phyloP scores from a whole-genome alignment of 2,797 vertebrate species.

The Gymnothorax javanicus region DNA sequence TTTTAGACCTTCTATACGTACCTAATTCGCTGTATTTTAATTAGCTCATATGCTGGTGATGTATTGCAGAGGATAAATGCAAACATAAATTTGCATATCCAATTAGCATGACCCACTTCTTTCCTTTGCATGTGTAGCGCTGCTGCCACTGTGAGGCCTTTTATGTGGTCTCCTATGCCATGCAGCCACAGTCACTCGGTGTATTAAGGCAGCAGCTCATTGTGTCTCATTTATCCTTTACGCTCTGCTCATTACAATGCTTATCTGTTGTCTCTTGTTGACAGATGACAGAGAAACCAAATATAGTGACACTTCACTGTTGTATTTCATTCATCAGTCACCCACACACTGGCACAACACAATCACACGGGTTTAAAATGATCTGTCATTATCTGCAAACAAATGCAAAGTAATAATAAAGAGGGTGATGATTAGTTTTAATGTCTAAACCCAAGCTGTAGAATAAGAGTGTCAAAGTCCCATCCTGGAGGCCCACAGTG shows the following conservation, averaged over 20 bases:
- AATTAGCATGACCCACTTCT: neutral
- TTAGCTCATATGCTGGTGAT: neutral
- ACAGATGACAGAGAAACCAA: neutral
- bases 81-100: neutral
- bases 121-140: neutral
- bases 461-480: neutral
- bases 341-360: neutral
- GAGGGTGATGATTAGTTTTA: neutral
- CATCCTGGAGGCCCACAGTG: too few relatives aligned
- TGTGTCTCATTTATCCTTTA: neutral
- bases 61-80: neutral
- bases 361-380: neutral
- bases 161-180: neutral
- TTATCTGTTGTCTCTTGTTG: neutral
- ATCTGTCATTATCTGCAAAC: neutral
- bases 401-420: neutral
- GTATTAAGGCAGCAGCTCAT: neutral
- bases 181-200: neutral
- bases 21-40: neutral
- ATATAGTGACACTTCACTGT: neutral
- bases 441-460: neutral
- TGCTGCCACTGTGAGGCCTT: neutral
- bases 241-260: neutral
- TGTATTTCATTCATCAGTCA: neutral
- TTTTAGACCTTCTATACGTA: neutral